A percentile compares a stretch with the other conserved stretches of the same genome.
Conservation (phyloP, 2,888 invertebrate genomes). For the Cerastis leucographa region DNA sequence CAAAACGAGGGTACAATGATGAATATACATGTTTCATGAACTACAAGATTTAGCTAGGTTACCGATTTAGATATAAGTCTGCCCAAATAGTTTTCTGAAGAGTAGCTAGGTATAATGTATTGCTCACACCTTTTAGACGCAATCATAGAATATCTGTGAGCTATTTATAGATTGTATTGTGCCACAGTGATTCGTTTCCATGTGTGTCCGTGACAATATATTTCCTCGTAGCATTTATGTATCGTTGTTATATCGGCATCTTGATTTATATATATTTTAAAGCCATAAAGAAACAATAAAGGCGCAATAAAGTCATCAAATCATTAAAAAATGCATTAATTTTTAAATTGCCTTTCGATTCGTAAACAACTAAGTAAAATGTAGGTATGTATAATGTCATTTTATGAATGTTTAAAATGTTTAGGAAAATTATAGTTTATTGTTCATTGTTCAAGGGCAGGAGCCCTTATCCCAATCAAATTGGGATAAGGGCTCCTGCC, state of each 20-base stretch:
- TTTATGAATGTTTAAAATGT: not conserved
- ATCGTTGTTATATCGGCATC: not conserved
- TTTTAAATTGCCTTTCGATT: constrained; percentile 13
- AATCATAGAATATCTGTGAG: not conserved
- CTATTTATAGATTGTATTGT: not conserved
- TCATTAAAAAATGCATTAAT: constrained; percentile 3
- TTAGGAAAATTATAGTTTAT: not conserved
- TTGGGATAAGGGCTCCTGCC: too few relatives aligned
- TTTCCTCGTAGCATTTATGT: not conserved
- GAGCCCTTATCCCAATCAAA: too few relatives aligned
- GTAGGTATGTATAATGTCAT: not conserved
- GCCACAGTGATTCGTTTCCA: not conserved
- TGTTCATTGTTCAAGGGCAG: too few relatives aligned
- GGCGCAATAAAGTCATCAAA: constrained; percentile 13
- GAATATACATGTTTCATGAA: constrained; percentile 34
- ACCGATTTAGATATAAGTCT: constrained; percentile 38
- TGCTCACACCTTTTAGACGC: not conserved
- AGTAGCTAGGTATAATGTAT: constrained; percentile 24
- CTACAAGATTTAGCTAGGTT: constrained; percentile 6
- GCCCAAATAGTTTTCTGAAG: constrained; percentile 16
- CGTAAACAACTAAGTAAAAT: not conserved
- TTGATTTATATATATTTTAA: constrained; percentile 23
- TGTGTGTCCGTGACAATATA: not conserved
- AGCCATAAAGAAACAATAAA: constrained; percentile 14
- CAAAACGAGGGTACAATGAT: constrained; percentile 42